These are phyloP conservation scores for Anadara kagoshimensis DNA, from an alignment of 1,140 invertebrate species.

Conservation along the genomic window DNA sequence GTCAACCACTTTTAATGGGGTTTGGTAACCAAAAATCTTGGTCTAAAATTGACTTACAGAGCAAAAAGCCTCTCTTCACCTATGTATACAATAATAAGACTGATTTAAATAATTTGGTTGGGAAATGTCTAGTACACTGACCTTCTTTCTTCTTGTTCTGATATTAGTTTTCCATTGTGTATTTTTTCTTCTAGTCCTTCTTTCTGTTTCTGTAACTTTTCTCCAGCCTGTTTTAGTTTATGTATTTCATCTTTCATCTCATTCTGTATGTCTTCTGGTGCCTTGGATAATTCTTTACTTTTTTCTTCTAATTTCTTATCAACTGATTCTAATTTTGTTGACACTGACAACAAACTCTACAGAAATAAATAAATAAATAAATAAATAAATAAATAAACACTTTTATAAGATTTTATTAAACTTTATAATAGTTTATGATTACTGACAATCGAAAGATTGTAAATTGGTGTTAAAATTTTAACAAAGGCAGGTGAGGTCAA, in stretches of 20 bases:
- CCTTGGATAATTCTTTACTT: conserved; percentile 75
- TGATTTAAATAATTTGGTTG: no score
- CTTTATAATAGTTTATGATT: no score
- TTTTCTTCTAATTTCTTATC: conserved; percentile 76
- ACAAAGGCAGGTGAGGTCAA: no score
- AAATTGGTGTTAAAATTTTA: no score
- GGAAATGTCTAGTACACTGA: conserved; percentile 23
- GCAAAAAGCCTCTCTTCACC: no score
- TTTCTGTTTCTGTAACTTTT: conserved; percentile 85
- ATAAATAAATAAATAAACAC: not conserved
- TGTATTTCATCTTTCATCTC: conserved; percentile 85
- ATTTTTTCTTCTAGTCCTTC: conserved; percentile 85
- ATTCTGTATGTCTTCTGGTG: conserved; percentile 45
- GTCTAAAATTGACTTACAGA: no score
- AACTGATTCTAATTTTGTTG: conserved; percentile 65
- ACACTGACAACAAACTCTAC: conserved; percentile 63
- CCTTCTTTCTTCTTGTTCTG: conserved; percentile 69
- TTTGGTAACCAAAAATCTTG: no score
- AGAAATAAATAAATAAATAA: conserved; percentile 2
- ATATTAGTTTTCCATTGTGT: conserved; percentile 79
- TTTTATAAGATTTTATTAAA: not conserved
- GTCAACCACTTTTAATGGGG: no score
- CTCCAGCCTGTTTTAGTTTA: conserved; percentile 84
- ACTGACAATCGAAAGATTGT: no score
- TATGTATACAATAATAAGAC: no score